Conservation (phyloP, 2,888 invertebrate genomes). For the Epistrophella euchroma region DNA sequence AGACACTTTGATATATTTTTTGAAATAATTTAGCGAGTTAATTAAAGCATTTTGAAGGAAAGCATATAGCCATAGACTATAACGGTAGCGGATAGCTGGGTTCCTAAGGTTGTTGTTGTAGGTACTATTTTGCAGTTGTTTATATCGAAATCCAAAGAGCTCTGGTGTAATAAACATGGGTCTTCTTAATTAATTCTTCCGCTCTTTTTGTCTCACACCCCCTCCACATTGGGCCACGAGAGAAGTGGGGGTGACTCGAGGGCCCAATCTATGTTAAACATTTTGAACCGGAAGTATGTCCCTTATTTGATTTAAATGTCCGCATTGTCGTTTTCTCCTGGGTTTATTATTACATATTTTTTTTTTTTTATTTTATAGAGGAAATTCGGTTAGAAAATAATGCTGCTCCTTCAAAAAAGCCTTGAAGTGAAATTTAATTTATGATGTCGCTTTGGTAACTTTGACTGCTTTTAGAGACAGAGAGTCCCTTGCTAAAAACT, state of each 20-base stretch:
- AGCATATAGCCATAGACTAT: neutral
- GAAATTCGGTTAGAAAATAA: conserved; percentile 14
- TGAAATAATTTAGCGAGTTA: conserved; percentile 71
- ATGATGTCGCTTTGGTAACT: conserved; percentile 65
- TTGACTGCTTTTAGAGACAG: conserved; percentile 25
- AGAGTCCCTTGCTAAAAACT: neutral
- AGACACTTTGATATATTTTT: conserved; percentile 69
- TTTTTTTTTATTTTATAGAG: neutral
- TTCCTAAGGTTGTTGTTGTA: neutral
- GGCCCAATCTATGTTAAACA: conserved; percentile 32
- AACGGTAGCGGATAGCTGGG: neutral
- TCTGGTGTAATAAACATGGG: conserved; percentile 65
- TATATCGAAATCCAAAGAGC: neutral
- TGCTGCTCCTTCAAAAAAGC: conserved; percentile 14
- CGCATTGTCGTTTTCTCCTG: conserved; percentile 32
- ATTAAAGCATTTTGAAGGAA: conserved; percentile 60
- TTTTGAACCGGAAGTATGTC: conserved; percentile 53
- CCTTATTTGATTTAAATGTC: conserved; percentile 60
- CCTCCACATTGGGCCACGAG: no score
- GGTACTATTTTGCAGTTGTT: conserved; percentile 5
- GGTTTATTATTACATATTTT: conserved; percentile 1
- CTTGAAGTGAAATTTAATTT: conserved; percentile 58
- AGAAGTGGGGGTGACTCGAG: no score
- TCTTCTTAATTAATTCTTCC: conserved; percentile 69
- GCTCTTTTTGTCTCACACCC: neutral